Evolutionary conservation across 2,113 vertebrate species (phyloP).

Genomic region (Hippocampus guttulatus): DNA sequence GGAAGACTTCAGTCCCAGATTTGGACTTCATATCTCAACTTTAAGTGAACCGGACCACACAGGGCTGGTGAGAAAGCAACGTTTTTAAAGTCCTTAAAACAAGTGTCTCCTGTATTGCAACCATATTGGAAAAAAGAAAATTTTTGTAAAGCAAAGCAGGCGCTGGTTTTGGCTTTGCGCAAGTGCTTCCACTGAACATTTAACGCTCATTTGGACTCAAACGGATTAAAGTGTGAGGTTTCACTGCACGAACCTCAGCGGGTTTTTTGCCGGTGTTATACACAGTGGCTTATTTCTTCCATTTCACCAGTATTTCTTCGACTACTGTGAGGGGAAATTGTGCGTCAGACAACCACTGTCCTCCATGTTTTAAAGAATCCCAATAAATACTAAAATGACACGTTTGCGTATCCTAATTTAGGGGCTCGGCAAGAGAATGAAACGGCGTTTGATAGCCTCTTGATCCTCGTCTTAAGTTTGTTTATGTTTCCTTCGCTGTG

Average conservation of each 20-base stretch:
- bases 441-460: slow-evolving; percentile 3
- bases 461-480: slow-evolving; percentile 5
- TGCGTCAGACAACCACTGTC: not conserved
- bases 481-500: not conserved
- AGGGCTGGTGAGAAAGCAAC: not conserved
- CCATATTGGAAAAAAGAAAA: not conserved
- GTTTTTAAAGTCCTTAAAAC: not conserved
- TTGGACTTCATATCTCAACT: not conserved
- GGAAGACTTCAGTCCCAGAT: not conserved
- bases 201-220: not conserved
- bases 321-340: not conserved
- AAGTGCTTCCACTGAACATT: not conserved
- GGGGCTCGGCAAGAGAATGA: slow-evolving; percentile 1
- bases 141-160: not conserved
- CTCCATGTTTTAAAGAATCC: not conserved
- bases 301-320: not conserved
- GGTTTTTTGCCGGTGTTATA: not conserved
- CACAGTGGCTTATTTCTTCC: not conserved
- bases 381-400: not conserved
- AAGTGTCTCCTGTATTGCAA: not conserved
- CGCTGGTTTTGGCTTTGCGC: not conserved
- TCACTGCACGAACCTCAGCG: not conserved
- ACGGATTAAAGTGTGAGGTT: slow-evolving; percentile 5
- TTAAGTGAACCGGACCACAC: not conserved
- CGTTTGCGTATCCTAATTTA: slow-evolving; percentile 15